Evolutionary conservation across 2,888 invertebrate species (phyloP).

Genomic region (Scelioninae gen. 1): DNA sequence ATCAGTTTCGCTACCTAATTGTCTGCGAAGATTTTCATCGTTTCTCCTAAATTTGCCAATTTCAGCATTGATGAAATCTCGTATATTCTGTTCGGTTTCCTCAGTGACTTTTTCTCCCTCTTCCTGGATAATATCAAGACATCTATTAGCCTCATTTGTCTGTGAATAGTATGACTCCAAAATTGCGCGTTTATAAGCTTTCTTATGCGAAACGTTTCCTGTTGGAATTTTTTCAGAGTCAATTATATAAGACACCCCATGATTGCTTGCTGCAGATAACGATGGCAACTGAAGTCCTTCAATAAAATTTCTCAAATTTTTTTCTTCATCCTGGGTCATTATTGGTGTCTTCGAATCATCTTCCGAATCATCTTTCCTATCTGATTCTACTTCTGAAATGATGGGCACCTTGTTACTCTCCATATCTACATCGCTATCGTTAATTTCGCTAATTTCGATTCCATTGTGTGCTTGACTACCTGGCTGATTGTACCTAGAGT

Average conservation of each 20-base stretch:
- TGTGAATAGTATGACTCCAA: conserved; percentile 87
- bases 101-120: conserved; percentile 87
- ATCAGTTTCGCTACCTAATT: conserved; percentile 27
- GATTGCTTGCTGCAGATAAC: conserved; percentile 55
- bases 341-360: conserved; percentile 61
- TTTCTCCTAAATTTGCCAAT: conserved; percentile 83
- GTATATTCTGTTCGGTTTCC: conserved; percentile 83
- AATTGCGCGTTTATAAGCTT: conserved; percentile 86
- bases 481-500: not conserved
- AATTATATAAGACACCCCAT: conserved; percentile 17
- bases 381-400: conserved; percentile 88
- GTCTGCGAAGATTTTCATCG: conserved; percentile 78
- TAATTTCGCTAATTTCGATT: conserved; percentile 80
- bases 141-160: conserved; percentile 87
- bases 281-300: conserved; percentile 78
- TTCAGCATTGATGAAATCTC: conserved; percentile 86
- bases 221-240: conserved; percentile 47
- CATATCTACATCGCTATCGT: conserved; percentile 78
- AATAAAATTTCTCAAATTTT: conserved; percentile 79
- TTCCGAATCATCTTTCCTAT: conserved; percentile 76
- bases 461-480: conserved; percentile 61
- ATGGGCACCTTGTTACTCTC: conserved; percentile 81
- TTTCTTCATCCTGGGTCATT: conserved; percentile 80
- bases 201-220: conserved; percentile 81
- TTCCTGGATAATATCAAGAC: conserved; percentile 91